Base-by-base conservation (phyloP, 2,113 vertebrate species). In the Haliaeetus leucogaster region DNA sequence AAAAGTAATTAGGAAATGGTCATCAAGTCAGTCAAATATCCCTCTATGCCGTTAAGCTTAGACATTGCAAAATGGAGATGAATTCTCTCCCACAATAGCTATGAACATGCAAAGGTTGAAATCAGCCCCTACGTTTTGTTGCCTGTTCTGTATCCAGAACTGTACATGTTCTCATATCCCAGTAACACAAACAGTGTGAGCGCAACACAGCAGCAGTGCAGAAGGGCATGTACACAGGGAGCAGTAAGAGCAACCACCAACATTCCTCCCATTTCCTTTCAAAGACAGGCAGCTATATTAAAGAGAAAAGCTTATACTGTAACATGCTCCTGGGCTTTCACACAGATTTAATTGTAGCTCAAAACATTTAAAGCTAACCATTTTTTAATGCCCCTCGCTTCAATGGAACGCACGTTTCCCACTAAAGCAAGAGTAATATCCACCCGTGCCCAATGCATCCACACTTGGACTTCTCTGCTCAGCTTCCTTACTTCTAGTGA, bases 1-100 rank as follows among this genome's bases (percentile, higher is more conserved):
- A 82, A 86, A 91, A 85, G 27, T 16, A 21, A 63, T 90, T 29
- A 82, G 66, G 76, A 91, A 90, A 92, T 40, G 14, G 8, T 74
- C 42, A 92, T 71, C 16, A 53, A 9, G 34, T 67, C 70, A 78
- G 50, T 36, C 82, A 85, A 55, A 56, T n/a, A 53, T 25, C 88
- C 22, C 38, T 50, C 66, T 32, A 9, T 4, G 16, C 25, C 11
- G 7, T 27, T 79, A 59, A 58, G 78, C 7, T 10, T 3, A 14
- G 20, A 71, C 40, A n/a, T 4, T 45, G 36, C 43, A 70, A 76
- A 62, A 65, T 1, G 7, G 47, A 71, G 78, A 70, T 38, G 4
- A 58, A 48, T 61, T 50, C 25, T 62, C 32, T 66, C 38, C 72
- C 47, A 12, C 9, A 1, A 26, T 0, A 43, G 36, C 14, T 47